Percentiles rank a stretch among this genome's conserved stretches.
These are phyloP conservation scores for Cathartes aura DNA, from an alignment of 2,113 vertebrate genomes.

Conservation along the genomic window DNA sequence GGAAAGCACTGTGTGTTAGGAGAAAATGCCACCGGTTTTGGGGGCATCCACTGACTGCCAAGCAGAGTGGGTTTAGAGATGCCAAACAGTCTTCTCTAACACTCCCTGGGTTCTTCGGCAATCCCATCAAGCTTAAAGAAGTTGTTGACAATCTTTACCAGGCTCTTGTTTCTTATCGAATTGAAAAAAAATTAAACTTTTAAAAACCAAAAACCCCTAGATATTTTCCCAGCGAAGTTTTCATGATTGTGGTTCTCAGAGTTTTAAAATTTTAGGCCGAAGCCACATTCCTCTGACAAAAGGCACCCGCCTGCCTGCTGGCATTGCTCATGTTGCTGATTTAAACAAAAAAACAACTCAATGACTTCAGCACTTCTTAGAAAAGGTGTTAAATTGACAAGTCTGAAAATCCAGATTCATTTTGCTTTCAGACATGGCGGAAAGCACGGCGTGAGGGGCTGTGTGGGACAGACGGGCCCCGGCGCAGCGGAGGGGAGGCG, in stretches of 20 bases:
- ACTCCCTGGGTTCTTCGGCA: neutral
- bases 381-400: neutral
- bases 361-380: neutral
- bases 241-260: neutral
- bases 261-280: neutral
- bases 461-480: accelerated
- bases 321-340: neutral
- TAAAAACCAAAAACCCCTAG: neutral
- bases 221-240: neutral
- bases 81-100: neutral
- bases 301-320: neutral
- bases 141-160: neutral
- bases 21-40: neutral
- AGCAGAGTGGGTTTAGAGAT: neutral
- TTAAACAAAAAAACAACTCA: neutral
- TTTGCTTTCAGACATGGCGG: neutral
- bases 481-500: accelerated
- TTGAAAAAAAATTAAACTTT: neutral
- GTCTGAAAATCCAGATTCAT: neutral
- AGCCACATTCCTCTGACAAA: neutral
- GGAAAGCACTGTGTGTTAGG: neutral
- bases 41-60: neutral
- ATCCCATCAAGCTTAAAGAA: neutral
- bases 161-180: neutral
- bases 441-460: accelerated